These are phyloP conservation scores for Machimus atricapillus DNA, from an alignment of 2,888 invertebrate species.

Conservation along the genomic window DNA sequence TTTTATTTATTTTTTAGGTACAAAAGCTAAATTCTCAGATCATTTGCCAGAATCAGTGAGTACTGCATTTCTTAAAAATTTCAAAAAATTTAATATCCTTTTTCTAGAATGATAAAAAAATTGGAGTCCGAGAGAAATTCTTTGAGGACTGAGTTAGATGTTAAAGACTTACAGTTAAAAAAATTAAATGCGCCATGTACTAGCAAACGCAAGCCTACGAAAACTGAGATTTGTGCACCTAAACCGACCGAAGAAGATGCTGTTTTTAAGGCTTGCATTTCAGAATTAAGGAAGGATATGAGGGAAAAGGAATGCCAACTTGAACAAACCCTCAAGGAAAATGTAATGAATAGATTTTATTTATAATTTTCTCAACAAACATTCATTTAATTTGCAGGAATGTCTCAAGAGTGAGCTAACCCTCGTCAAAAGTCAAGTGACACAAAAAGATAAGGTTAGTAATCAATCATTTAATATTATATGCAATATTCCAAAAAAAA, in stretches of 20 bases:
- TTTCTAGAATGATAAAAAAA: conserved; percentile 29
- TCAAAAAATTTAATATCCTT: not conserved
- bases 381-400: conserved; percentile 11
- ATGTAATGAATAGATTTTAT: conserved; percentile 10
- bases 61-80: not conserved
- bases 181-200: not conserved
- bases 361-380: not conserved
- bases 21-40: conserved; percentile 37
- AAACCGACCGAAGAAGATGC: not conserved
- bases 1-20: conserved; percentile 12
- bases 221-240: not conserved
- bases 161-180: conserved; percentile 29
- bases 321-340: conserved; percentile 25
- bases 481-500: conserved; percentile 34
- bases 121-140: conserved; percentile 39
- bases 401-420: conserved; percentile 40
- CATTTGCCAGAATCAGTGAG: conserved; percentile 38
- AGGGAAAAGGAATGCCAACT: conserved; percentile 32
- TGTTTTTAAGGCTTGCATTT: conserved; percentile 39
- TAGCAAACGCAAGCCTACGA: not conserved
- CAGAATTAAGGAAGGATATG: conserved; percentile 34
- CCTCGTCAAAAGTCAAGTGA: conserved; percentile 15
- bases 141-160: conserved; percentile 30
- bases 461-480: not conserved
- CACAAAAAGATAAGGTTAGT: conserved; percentile 46